A percentile compares a stretch with the other conserved stretches of the same genome.
Conservation (phyloP, 2,797 vertebrate species). For the Takifugu ocellatus region DNA sequence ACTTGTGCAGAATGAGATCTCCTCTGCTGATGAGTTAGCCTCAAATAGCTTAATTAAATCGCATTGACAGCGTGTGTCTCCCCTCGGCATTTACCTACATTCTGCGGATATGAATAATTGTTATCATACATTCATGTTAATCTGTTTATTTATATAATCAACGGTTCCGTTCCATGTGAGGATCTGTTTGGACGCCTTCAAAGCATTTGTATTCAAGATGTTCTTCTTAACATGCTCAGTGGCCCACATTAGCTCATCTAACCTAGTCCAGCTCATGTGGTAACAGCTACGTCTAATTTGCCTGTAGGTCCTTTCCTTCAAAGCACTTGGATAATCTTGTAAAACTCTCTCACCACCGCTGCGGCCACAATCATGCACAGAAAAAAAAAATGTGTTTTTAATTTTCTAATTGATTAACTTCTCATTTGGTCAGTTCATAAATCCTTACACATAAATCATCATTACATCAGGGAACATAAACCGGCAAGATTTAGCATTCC, state of each 20-base stretch:
- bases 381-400: conserved; percentile 44
- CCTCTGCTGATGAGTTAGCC: conserved; percentile 65
- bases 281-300: conserved; percentile 57
- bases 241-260: conserved; percentile 41
- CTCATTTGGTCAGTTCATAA: too few species aligned
- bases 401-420: conserved; percentile 64
- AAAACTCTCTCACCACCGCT: conserved; percentile 12
- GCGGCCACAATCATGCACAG: conserved; percentile 27
- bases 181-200: conserved; percentile 15
- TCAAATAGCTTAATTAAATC: conserved; percentile 72
- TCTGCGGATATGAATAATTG: conserved; percentile 23
- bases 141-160: conserved; percentile 31
- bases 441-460: too few species aligned
- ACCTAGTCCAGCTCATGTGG: conserved; percentile 49
- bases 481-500: too few species aligned
- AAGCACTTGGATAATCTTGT: conserved; percentile 41
- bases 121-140: conserved; percentile 25
- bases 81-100: conserved; percentile 53
- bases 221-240: conserved; percentile 27
- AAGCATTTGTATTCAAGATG: conserved; percentile 56
- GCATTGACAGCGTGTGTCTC: conserved; percentile 40
- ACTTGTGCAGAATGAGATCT: conserved; percentile 70
- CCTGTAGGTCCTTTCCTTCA: conserved; percentile 46
- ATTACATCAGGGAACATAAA: too few species aligned
- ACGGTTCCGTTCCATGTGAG: conserved; percentile 22